Percentiles rank a stretch among this genome's conserved stretches.
Conservation (phyloP, 2,797 vertebrate genomes). For the Melanotaenia parkinsoni region DNA sequence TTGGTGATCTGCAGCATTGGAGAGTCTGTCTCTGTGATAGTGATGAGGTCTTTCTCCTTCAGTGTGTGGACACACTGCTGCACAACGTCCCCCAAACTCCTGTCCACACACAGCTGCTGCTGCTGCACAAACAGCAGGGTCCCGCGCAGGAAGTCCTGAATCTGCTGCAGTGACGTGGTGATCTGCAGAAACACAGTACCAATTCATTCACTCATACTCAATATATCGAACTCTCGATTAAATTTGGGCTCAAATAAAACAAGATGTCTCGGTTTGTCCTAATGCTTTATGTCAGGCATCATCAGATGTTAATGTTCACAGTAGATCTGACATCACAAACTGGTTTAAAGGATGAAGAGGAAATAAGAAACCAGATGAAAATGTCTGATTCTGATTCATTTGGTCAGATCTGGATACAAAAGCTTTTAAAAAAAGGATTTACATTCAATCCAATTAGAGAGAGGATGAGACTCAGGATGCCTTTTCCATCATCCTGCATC, state of each 20-base stretch:
- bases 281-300: no score
- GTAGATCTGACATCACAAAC: no score
- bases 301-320: no score
- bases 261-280: neutral
- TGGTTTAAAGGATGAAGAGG: neutral
- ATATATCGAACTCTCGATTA: neutral
- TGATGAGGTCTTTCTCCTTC: constrained; percentile 85
- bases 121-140: constrained; percentile 91
- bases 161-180: constrained; percentile 78
- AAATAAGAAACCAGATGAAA: neutral
- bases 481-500: constrained; percentile 82
- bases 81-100: constrained; percentile 81
- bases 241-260: neutral
- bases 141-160: constrained; percentile 83
- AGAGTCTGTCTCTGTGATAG: constrained; percentile 1
- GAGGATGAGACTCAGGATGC: constrained; percentile 88
- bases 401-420: neutral
- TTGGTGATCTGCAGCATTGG: constrained; percentile 83
- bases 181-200: constrained; percentile 78
- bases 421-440: neutral
- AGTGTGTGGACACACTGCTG: constrained; percentile 80
- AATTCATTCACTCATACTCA: neutral
- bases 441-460: constrained; percentile 86
- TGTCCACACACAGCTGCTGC: constrained; percentile 80
- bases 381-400: neutral